A percentile compares a stretch with the other conserved stretches of the same genome.
phyloP scores from a whole-genome alignment of 2,113 vertebrate genomes.

The Marmota monax region DNA sequence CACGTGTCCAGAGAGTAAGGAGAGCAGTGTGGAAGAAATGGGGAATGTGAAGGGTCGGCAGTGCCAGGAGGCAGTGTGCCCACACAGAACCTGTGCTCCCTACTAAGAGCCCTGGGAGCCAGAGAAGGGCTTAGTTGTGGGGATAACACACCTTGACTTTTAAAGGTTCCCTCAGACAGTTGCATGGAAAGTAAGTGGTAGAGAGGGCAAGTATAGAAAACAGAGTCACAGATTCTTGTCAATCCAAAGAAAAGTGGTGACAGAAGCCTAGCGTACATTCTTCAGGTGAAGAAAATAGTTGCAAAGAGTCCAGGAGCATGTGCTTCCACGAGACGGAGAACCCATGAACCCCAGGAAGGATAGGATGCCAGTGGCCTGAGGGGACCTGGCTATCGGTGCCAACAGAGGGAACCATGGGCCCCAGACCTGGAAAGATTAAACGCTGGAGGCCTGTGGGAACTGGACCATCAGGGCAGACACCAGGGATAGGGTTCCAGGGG shows the following conservation, averaged over 20 bases:
- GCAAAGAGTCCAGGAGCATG: neutral
- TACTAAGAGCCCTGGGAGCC: neutral
- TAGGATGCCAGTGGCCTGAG: neutral
- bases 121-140: neutral
- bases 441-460: neutral
- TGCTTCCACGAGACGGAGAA: neutral
- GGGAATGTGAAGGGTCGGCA: neutral
- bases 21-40: neutral
- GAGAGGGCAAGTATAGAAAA: neutral
- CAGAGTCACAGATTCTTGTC: slow-evolving; percentile 9
- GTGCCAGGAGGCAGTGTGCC: neutral
- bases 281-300: neutral
- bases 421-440: neutral
- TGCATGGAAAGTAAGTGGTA: neutral
- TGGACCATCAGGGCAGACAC: neutral
- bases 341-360: neutral
- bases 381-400: neutral
- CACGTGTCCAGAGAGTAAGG: neutral
- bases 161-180: neutral
- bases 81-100: neutral
- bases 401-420: neutral
- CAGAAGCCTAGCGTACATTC: neutral
- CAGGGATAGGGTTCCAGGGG: no score
- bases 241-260: neutral
- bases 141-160: neutral